Percentiles rank a stretch among this genome's conserved stretches.
Evolutionary conservation across 1,140 invertebrate genomes (phyloP).

Genomic region (Latrodectus geometricus): DNA sequence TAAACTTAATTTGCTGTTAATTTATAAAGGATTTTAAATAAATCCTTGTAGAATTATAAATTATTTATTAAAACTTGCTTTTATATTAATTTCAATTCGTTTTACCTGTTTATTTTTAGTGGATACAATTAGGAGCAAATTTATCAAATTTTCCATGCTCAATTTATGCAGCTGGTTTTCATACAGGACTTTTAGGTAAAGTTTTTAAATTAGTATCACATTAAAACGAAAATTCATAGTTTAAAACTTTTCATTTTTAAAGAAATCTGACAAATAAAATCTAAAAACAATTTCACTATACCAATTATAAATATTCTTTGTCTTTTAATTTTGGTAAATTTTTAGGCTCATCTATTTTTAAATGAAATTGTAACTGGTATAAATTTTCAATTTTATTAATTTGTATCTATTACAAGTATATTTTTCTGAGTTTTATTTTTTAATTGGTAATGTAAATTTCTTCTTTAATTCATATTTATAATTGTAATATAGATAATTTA

Average conservation of each 20-base stretch:
- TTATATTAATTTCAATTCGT: slow-evolving; percentile 17
- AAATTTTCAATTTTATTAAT: too few relatives aligned
- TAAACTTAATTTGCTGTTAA: too few relatives aligned
- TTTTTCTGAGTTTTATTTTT: too few relatives aligned
- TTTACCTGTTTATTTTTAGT: slow-evolving; percentile 72
- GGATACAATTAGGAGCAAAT: slow-evolving; percentile 90
- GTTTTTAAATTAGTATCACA: neutral
- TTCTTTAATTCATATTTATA: too few relatives aligned
- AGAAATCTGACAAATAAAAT: neutral
- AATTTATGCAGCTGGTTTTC: slow-evolving; percentile 86
- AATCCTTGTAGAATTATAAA: neutral
- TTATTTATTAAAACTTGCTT: neutral
- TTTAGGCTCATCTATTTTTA: neutral
- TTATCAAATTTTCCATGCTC: slow-evolving; percentile 83
- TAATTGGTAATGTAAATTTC: too few relatives aligned
- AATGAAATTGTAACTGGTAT: neutral
- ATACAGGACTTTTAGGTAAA: slow-evolving; percentile 81
- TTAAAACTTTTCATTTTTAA: neutral
- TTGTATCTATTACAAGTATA: too few relatives aligned
- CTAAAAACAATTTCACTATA: too few relatives aligned
- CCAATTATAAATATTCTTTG: neutral
- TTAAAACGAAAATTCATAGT: neutral
- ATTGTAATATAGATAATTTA: too few relatives aligned
- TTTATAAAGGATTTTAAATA: too few relatives aligned
- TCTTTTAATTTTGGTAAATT: neutral